phyloP scores from a whole-genome alignment of 1,140 invertebrate genomes.

The Chrysomallon squamiferum region DNA sequence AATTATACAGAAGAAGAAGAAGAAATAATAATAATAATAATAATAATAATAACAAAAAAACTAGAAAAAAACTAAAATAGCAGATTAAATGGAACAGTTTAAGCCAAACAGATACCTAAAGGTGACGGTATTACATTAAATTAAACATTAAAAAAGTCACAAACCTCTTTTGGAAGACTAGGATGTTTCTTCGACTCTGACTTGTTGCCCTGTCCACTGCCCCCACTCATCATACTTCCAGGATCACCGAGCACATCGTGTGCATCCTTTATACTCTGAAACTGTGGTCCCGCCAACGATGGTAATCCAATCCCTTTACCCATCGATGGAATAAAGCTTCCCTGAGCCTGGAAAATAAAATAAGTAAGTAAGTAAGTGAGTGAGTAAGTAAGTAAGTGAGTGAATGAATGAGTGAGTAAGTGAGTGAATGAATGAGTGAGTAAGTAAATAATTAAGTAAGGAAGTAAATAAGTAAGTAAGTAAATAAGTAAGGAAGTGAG shows the following conservation, averaged over 20 bases:
- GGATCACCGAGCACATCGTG: slow-evolving; percentile 37
- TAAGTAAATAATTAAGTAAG: not conserved
- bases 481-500: not conserved
- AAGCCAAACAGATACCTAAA: too few species aligned
- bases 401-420: not conserved
- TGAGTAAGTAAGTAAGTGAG: not conserved
- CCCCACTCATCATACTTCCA: slow-evolving; percentile 37
- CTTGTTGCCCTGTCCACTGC: slow-evolving; percentile 41
- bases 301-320: slow-evolving; percentile 38
- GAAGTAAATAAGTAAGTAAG: not conserved
- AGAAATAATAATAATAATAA: too few species aligned
- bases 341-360: slow-evolving; percentile 30
- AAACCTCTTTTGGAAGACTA: slow-evolving; percentile 61
- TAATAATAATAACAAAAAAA: too few species aligned
- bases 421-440: not conserved
- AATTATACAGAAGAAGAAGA: too few species aligned
- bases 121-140: too few species aligned
- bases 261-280: slow-evolving; percentile 45
- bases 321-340: slow-evolving; percentile 39
- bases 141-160: too few species aligned
- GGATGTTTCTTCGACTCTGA: slow-evolving; percentile 60
- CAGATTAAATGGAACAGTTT: too few species aligned
- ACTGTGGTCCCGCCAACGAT: slow-evolving; percentile 36
- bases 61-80: too few species aligned
- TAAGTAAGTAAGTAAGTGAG: not conserved